Evolutionary conservation across 2,888 invertebrate genomes (phyloP).

Genomic region (Ophion costatus): DNA sequence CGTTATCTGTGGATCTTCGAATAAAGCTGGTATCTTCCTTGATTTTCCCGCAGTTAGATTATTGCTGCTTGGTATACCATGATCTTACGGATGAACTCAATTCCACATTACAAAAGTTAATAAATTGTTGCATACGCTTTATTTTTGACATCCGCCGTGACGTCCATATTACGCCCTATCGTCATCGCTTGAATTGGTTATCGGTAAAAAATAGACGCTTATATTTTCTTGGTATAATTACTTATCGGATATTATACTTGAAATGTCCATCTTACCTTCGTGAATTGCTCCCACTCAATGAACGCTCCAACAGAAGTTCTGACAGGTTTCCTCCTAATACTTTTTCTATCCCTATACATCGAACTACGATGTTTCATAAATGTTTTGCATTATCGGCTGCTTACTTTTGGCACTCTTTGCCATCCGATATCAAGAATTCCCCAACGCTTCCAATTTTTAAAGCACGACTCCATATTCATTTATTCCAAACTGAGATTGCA

Average conservation of each 20-base stretch:
- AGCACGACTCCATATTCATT: too few relatives aligned
- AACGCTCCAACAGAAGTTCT: too few relatives aligned
- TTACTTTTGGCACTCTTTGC: background rate
- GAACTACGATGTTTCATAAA: background rate
- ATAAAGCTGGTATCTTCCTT: background rate
- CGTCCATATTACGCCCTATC: background rate
- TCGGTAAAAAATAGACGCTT: background rate
- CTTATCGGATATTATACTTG: background rate
- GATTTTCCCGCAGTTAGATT: slow-evolving; percentile 21
- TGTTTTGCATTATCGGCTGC: too few relatives aligned
- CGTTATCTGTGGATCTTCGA: background rate
- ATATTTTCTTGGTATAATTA: slow-evolving; percentile 10
- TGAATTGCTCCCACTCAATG: too few relatives aligned
- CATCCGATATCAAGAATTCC: background rate
- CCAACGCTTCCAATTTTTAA: too few relatives aligned
- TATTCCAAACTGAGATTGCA: too few relatives aligned
- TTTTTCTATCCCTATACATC: background rate
- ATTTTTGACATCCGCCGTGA: slow-evolving; percentile 26
- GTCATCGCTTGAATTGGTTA: background rate
- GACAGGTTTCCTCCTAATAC: too few relatives aligned
- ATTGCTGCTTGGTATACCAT: slow-evolving; percentile 14
- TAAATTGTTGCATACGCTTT: slow-evolving; percentile 21
- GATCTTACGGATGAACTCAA: background rate
- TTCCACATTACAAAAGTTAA: background rate
- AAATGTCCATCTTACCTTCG: background rate